Evolutionary conservation across 2,113 vertebrate genomes (phyloP).

Genomic region (Sceloporus undulatus): DNA sequence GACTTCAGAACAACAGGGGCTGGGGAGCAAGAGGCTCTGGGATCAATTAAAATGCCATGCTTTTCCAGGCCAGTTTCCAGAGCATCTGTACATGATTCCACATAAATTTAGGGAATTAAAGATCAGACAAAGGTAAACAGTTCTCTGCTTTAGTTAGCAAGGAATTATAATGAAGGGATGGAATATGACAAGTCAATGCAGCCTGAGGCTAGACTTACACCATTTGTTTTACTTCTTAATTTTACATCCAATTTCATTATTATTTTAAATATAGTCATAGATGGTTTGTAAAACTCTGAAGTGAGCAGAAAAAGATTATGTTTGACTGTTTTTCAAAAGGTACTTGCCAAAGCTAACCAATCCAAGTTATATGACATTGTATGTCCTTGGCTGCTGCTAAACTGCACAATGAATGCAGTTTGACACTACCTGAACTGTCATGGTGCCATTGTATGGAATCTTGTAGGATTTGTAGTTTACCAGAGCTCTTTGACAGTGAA

Average conservation of each 20-base stretch:
- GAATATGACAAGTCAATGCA: slow-evolving; percentile 75
- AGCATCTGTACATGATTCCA: slow-evolving; percentile 81
- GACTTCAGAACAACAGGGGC: slow-evolving; percentile 75
- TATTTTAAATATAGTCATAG: slow-evolving; percentile 65
- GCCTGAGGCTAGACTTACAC: slow-evolving; percentile 76
- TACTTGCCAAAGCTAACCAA: neutral
- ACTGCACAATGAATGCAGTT: too few species aligned
- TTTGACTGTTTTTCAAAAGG: neutral
- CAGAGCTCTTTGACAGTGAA: too few species aligned
- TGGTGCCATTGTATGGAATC: too few species aligned
- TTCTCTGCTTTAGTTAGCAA: slow-evolving; percentile 81
- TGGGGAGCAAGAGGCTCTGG: slow-evolving; percentile 76
- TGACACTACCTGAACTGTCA: too few species aligned
- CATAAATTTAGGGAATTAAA: slow-evolving; percentile 86
- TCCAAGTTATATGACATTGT: neutral
- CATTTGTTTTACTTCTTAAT: slow-evolving; percentile 75
- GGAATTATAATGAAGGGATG: slow-evolving; percentile 80
- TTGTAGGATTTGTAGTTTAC: too few species aligned
- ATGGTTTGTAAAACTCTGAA: slow-evolving; percentile 61
- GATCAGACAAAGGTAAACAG: slow-evolving; percentile 82
- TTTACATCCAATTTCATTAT: slow-evolving; percentile 66
- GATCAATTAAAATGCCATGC: slow-evolving; percentile 87
- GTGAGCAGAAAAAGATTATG: neutral
- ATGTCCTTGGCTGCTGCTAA: too few species aligned
- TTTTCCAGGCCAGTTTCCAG: slow-evolving; percentile 82